Evolutionary conservation across 1,140 invertebrate species (phyloP).

Genomic region (Pentalonia nigronervosa): DNA sequence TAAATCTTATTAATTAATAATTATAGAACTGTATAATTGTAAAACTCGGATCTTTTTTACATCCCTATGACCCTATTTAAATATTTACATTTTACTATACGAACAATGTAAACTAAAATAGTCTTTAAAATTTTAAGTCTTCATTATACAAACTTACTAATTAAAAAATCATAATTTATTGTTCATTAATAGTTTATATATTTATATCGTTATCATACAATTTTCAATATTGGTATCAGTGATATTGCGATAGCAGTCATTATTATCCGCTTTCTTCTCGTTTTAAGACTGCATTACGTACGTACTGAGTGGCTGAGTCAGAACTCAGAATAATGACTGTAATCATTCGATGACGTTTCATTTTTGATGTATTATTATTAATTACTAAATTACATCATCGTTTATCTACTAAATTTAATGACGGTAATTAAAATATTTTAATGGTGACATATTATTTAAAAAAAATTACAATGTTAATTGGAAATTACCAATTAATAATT

Average conservation of each 20-base stretch:
- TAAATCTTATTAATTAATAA: neutral
- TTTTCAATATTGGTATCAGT: neutral
- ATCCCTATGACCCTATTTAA: neutral
- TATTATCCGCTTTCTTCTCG: too few relatives aligned
- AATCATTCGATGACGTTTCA: neutral
- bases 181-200: neutral
- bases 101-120: neutral
- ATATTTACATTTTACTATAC: neutral
- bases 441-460: neutral
- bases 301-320: neutral
- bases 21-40: neutral
- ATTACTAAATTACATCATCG: neutral
- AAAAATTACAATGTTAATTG: neutral
- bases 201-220: neutral
- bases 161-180: neutral
- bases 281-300: neutral
- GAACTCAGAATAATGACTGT: neutral
- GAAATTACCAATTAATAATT: neutral
- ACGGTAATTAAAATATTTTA: neutral
- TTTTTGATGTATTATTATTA: neutral
- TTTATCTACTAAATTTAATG: conserved; percentile 5
- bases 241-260: neutral
- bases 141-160: neutral
- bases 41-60: neutral
- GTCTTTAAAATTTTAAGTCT: too few relatives aligned